Percentiles rank a stretch among this genome's conserved stretches.
These are phyloP conservation scores for Montifringilla adamsi DNA, from an alignment of 2,113 vertebrate genomes.

Conservation along the genomic window DNA sequence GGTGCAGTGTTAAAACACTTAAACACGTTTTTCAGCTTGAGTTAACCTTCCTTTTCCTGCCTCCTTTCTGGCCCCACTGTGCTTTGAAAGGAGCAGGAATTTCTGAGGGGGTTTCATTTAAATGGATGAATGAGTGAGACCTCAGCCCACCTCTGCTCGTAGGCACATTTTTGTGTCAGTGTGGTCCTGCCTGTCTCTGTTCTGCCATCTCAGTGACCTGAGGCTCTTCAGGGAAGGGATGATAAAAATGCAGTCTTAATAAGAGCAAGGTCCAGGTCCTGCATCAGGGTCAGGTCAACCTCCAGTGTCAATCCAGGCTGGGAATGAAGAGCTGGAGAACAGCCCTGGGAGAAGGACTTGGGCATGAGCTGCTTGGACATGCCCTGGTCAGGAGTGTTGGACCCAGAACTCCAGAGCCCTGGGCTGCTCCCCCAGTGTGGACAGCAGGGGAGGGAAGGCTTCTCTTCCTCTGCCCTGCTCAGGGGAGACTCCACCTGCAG, in stretches of 20 bases:
- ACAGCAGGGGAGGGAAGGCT: neutral
- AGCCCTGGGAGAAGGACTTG: neutral
- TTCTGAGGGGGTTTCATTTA: neutral
- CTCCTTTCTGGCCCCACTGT: neutral
- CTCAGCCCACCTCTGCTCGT: neutral
- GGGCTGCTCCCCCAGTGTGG: neutral
- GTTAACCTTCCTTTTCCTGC: neutral
- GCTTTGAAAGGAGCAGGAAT: neutral
- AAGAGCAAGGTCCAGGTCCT: neutral
- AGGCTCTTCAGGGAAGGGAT: neutral
- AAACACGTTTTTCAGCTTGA: neutral
- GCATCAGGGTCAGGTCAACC: too few species aligned
- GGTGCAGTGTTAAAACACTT: neutral
- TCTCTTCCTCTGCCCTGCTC: neutral
- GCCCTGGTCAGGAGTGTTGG: neutral
- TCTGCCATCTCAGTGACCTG: neutral
- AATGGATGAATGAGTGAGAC: neutral
- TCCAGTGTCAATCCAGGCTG: neutral
- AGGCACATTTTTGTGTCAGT: neutral
- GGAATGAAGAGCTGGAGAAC: neutral
- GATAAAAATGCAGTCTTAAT: neutral
- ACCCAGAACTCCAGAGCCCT: neutral
- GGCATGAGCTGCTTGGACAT: neutral
- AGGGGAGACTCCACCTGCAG: neutral
- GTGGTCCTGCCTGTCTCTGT: neutral